phyloP scores from a whole-genome alignment of 2,888 invertebrate species.

The Lampropteryx suffumata region DNA sequence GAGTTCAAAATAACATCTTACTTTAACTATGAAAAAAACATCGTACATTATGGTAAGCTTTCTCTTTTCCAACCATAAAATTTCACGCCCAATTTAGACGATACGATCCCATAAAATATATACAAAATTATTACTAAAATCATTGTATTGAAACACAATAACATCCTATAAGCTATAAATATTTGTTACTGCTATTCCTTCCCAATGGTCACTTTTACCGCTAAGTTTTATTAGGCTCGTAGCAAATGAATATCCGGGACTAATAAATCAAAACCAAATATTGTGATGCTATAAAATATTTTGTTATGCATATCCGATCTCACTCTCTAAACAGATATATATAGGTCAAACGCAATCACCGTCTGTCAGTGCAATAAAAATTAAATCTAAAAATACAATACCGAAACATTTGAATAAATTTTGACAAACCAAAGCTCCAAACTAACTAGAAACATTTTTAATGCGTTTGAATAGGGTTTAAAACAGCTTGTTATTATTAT shows the following conservation, averaged over 20 bases:
- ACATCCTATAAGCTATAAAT: slow-evolving; percentile 4
- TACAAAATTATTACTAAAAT: slow-evolving; percentile 7
- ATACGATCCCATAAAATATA: neutral
- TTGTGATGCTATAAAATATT: slow-evolving; percentile 27
- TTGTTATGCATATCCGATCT: slow-evolving; percentile 28
- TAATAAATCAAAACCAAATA: slow-evolving; percentile 27
- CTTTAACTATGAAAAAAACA: no score
- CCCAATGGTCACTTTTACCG: slow-evolving; percentile 17
- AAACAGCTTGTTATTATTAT: slow-evolving; percentile 5
- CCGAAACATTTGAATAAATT: slow-evolving; percentile 50
- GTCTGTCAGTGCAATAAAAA: slow-evolving; percentile 47
- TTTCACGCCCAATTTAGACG: slow-evolving; percentile 1
- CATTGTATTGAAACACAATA: neutral
- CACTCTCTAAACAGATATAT: slow-evolving; percentile 40
- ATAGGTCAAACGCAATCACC: slow-evolving; percentile 54
- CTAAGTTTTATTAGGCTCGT: slow-evolving; percentile 17
- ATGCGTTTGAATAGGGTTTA: slow-evolving; percentile 17
- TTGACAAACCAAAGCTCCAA: slow-evolving; percentile 42
- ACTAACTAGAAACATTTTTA: slow-evolving; percentile 14
- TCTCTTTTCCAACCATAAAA: slow-evolving; percentile 6
- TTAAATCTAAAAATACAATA: slow-evolving; percentile 53
- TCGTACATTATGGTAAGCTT: neutral
- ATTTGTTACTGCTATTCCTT: neutral
- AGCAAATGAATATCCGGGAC: slow-evolving; percentile 7
- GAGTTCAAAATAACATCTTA: no score